Percentiles rank a stretch among this genome's conserved stretches.
These are phyloP conservation scores for Procavia capensis DNA, from an alignment of 2,113 vertebrate genomes.

Conservation along the genomic window DNA sequence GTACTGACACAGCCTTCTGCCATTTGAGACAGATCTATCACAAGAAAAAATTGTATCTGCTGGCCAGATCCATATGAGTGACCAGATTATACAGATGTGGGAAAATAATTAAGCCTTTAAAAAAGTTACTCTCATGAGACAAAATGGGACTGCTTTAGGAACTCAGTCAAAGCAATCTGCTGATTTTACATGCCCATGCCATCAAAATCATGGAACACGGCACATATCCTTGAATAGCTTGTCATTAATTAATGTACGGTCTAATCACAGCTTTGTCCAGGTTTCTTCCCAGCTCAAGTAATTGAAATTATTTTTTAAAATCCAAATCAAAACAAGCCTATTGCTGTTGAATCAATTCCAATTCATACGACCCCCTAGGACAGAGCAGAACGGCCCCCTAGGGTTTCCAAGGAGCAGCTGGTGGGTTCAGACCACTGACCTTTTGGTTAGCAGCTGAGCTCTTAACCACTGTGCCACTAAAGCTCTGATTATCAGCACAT, in stretches of 20 bases:
- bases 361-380: too few species aligned
- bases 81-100: neutral
- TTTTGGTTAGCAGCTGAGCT: too few species aligned
- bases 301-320: neutral
- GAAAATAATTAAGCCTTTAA: neutral
- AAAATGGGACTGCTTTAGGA: neutral
- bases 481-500: neutral
- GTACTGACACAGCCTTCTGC: neutral
- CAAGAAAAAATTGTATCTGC: neutral
- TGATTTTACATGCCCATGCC: neutral
- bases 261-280: neutral
- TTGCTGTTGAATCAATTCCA: too few species aligned
- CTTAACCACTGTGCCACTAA: too few species aligned
- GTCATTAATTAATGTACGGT: neutral
- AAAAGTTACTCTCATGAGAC: neutral
- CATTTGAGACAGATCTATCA: neutral
- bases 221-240: neutral
- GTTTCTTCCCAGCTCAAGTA: neutral
- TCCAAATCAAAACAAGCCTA: too few species aligned
- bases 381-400: too few species aligned
- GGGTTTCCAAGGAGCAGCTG: too few species aligned
- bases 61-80: slow-evolving; percentile 2
- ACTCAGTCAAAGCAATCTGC: neutral
- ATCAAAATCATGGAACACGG: neutral
- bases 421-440: too few species aligned